These are phyloP conservation scores for Otolemur garnettii DNA, from an alignment of 2,113 vertebrate species.

Conservation along the genomic window DNA sequence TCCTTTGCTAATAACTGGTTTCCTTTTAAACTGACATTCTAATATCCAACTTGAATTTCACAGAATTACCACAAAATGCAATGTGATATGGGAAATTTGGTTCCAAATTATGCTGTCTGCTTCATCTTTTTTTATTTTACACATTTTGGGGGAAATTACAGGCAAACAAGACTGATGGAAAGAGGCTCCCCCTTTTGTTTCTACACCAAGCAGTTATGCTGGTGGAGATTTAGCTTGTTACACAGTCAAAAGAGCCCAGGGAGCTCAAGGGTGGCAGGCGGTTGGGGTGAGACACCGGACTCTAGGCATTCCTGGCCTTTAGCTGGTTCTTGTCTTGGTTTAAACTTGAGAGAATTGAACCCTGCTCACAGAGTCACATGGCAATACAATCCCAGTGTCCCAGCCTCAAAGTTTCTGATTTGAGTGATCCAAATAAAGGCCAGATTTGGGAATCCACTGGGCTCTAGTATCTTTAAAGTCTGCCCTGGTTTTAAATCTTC, in stretches of 20 bases:
- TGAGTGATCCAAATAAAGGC: background rate
- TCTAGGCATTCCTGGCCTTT: background rate
- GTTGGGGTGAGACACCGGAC: background rate
- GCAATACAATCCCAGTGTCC: background rate
- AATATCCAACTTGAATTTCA: constrained; percentile 87
- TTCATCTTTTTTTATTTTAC: constrained; percentile 61
- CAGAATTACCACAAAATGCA: constrained; percentile 84
- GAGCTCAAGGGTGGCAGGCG: too few species aligned
- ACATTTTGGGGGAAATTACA: constrained; percentile 20
- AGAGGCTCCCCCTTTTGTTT: background rate
- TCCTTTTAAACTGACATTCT: constrained; percentile 89
- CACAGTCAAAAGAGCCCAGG: too few species aligned
- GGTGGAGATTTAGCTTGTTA: background rate
- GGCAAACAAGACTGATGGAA: constrained; percentile 8
- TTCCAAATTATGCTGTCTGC: constrained; percentile 78
- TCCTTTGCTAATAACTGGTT: constrained; percentile 89
- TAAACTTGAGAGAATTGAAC: background rate
- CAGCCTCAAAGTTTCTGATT: background rate
- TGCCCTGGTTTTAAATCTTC: background rate
- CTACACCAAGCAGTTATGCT: background rate
- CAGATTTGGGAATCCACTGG: background rate
- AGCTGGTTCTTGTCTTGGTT: background rate
- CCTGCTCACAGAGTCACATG: background rate
- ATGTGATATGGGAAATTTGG: constrained; percentile 81
- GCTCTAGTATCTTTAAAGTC: background rate